Evolutionary conservation across 2,797 vertebrate genomes (phyloP), one percentile per base, ranked within the genome.

Genomic region (Diplodus sargus): DNA sequence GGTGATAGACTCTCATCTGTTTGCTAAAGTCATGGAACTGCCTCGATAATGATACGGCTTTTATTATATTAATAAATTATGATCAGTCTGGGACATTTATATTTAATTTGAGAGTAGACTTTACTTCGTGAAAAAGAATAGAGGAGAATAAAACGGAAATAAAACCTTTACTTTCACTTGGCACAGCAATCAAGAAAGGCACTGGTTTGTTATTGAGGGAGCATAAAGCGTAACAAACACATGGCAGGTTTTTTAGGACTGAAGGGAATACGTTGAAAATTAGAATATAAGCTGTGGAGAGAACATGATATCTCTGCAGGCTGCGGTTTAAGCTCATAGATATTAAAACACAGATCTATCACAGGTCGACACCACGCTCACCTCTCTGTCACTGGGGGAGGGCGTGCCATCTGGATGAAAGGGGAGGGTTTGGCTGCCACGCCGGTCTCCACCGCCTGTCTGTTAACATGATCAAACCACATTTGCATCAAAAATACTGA

Each of bases 361-460:
- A 78, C 14, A 82, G 17, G 43, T 4, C 47, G 49, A 84, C 68
- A 60, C 57, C 39, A 7, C 34, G 76, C 96, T 93, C 86, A 99
- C 98, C 97, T 99, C 97, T 96, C 96, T 94, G 82, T 97, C 96
- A 66, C 86, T 93, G 63, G 96, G 95, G 71, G 92, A 89, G 69
- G 87, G 90, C 11, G 90, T 82, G 68, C 85, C 91, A 80, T 98
- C 98, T 42, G 96, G 95, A 60, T 89, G 89, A 60, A 93, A 93
- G 15, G 95, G 92, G 20, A 94, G 89, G 43, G 93, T 94, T 81
- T 34, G 96, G 95, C 93, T 96, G 92, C 16, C 76, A 75, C 91
- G 91, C 89, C 92, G 93, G 13, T 95, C 95, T 87, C 90, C 91
- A 80, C 88, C 62, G 65, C 85, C 92, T 63, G 74, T 87, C 98